Conservation (phyloP, 1,140 invertebrate species). For the Eciton burchellii region DNA sequence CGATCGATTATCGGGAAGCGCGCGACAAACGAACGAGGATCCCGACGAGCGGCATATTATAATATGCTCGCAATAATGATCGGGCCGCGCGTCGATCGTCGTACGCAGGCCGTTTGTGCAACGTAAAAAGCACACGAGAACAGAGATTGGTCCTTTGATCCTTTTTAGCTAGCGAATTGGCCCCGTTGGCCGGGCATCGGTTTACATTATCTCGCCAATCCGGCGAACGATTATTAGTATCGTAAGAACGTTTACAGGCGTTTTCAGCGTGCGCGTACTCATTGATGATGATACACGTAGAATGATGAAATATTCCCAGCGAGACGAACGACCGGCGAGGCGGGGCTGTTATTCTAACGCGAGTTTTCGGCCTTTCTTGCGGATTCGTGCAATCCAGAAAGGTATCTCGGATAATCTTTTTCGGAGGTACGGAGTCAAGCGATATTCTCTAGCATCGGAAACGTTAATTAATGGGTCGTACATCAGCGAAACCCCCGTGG, state of each 20-base stretch:
- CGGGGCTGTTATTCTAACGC: neutral
- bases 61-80: conserved; percentile 51
- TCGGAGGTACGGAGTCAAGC: conserved; percentile 47
- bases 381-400: conserved; percentile 35
- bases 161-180: conserved; percentile 46
- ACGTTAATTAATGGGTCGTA: conserved; percentile 74
- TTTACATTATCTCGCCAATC: conserved; percentile 52
- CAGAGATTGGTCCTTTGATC: conserved; percentile 38
- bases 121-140: conserved; percentile 59
- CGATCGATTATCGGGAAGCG: conserved; percentile 12
- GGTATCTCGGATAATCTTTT: conserved; percentile 59
- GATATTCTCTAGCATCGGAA: conserved; percentile 73
- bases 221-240: conserved; percentile 57
- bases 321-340: neutral
- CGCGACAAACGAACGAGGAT: conserved; percentile 22
- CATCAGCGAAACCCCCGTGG: conserved; percentile 56
- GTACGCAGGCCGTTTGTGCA: conserved; percentile 47
- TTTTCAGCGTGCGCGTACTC: conserved; percentile 30
- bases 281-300: conserved; percentile 15
- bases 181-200: conserved; percentile 31
- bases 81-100: conserved; percentile 48
- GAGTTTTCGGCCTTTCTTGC: conserved; percentile 1
- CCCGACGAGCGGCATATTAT: conserved; percentile 42
- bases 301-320: conserved; percentile 24
- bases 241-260: conserved; percentile 35